A percentile compares a stretch with the other conserved stretches of the same genome.
Conservation (phyloP, 2,797 vertebrate species). For the Syngnathus rostellatus region DNA sequence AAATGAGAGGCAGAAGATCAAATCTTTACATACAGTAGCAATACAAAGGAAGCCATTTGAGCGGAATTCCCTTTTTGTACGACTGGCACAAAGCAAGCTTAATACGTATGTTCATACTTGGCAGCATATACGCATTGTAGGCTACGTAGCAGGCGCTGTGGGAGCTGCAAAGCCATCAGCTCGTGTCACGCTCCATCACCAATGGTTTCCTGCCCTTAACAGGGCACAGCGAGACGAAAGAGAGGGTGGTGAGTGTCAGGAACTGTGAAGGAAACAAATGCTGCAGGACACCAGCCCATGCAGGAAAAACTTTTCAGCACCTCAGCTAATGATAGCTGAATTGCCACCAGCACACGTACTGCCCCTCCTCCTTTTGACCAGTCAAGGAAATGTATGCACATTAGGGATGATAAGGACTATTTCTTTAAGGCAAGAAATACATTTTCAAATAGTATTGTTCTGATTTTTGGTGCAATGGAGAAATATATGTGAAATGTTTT, state of each 20-base stretch:
- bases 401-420: conserved; percentile 4
- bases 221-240: conserved; percentile 21
- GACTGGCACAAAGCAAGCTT: not conserved
- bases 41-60: not conserved
- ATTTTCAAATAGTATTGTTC: conserved; percentile 21
- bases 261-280: conserved; percentile 50
- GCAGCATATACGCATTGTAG: not conserved
- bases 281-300: conserved; percentile 38
- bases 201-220: conserved; percentile 47
- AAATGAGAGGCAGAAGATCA: not conserved
- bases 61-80: not conserved
- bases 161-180: conserved; percentile 17
- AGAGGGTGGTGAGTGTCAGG: conserved; percentile 47
- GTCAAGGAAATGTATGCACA: conserved; percentile 4
- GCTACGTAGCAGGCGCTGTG: conserved; percentile 12
- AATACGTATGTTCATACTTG: not conserved
- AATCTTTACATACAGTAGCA: not conserved
- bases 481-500: conserved; percentile 35
- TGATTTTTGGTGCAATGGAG: conserved; percentile 4
- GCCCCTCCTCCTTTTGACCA: conserved; percentile 1
- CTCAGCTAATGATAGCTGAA: conserved; percentile 58
- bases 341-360: conserved; percentile 26
- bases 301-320: conserved; percentile 65
- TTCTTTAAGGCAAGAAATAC: not conserved
- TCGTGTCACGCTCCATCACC: conserved; percentile 32